Percentiles rank a stretch among this genome's conserved stretches.
phyloP scores from a whole-genome alignment of 2,888 invertebrate genomes.

The Empis livida region DNA sequence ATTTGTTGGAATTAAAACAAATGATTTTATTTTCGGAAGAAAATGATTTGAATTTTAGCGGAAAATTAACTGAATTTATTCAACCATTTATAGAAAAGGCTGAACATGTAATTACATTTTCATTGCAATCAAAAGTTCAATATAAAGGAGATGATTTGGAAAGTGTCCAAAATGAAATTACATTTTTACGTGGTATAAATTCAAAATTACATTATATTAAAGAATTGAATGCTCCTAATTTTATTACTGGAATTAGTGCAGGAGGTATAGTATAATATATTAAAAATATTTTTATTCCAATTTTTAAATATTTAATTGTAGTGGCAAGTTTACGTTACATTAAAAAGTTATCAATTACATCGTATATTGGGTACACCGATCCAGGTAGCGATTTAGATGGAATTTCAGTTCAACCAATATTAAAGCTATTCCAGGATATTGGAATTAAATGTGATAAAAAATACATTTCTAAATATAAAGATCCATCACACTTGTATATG shows the following conservation, averaged over 20 bases:
- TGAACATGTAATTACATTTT: constrained; percentile 24
- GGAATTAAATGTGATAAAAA: constrained; percentile 20
- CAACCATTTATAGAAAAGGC: constrained; percentile 22
- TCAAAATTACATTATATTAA: constrained; percentile 14
- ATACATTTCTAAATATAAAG: constrained; percentile 23
- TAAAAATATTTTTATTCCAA: neutral
- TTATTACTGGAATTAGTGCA: constrained; percentile 29
- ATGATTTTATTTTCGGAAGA: constrained; percentile 26
- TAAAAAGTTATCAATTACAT: constrained; percentile 18
- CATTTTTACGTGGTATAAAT: constrained; percentile 25
- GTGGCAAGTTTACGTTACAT: constrained; percentile 28
- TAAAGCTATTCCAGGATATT: constrained; percentile 22
- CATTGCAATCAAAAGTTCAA: constrained; percentile 27
- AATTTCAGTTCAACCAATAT: constrained; percentile 25
- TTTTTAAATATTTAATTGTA: constrained; percentile 13
- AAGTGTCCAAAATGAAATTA: constrained; percentile 21
- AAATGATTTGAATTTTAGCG: constrained; percentile 24
- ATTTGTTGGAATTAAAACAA: constrained; percentile 6
- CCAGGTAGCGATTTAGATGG: constrained; percentile 22
- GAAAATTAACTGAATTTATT: constrained; percentile 24
- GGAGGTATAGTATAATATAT: constrained; percentile 23
- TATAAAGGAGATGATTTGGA: constrained; percentile 28
- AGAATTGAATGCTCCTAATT: constrained; percentile 30
- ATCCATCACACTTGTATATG: constrained; percentile 28
- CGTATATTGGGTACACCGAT: constrained; percentile 29